These are phyloP conservation scores for Cheilosia scutellata DNA, from an alignment of 2,888 invertebrate species.

Conservation along the genomic window DNA sequence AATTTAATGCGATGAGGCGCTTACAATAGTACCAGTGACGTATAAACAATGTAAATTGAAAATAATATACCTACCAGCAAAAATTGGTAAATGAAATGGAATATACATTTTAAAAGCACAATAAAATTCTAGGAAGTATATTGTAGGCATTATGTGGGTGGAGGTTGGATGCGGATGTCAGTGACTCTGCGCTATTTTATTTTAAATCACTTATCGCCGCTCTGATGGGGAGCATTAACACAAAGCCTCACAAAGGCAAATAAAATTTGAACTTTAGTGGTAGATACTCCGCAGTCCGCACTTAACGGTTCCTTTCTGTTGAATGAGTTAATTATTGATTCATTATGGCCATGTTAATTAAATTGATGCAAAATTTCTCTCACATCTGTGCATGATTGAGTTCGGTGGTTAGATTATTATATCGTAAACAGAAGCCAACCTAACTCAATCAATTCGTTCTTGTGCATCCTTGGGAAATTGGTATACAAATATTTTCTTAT, in stretches of 20 bases:
- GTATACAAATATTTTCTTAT: conserved; percentile 24
- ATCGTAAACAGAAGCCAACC: conserved; percentile 40
- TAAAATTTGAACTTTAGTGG: conserved; percentile 20
- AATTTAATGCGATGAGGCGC: conserved; percentile 5
- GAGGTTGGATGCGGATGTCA: neutral
- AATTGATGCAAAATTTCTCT: neutral
- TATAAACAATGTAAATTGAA: conserved; percentile 42
- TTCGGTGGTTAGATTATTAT: conserved; percentile 1
- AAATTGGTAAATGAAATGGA: conserved; percentile 60
- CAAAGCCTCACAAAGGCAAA: conserved; percentile 1
- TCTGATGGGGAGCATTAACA: conserved; percentile 31
- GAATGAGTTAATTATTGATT: conserved; percentile 54
- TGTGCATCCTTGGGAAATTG: conserved; percentile 2
- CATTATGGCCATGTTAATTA: conserved; percentile 10
- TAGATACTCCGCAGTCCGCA: neutral
- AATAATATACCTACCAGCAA: conserved; percentile 33
- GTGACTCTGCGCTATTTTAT: neutral
- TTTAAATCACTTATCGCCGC: conserved; percentile 53
- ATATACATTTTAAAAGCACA: conserved; percentile 40
- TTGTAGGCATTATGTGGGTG: neutral
- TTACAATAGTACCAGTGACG: neutral
- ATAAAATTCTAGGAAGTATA: conserved; percentile 43
- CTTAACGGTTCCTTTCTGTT: conserved; percentile 15
- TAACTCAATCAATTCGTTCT: conserved; percentile 20
- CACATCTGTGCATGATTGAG: neutral